phyloP scores from a whole-genome alignment of 2,888 invertebrate species.

The Epinotia ramella region DNA sequence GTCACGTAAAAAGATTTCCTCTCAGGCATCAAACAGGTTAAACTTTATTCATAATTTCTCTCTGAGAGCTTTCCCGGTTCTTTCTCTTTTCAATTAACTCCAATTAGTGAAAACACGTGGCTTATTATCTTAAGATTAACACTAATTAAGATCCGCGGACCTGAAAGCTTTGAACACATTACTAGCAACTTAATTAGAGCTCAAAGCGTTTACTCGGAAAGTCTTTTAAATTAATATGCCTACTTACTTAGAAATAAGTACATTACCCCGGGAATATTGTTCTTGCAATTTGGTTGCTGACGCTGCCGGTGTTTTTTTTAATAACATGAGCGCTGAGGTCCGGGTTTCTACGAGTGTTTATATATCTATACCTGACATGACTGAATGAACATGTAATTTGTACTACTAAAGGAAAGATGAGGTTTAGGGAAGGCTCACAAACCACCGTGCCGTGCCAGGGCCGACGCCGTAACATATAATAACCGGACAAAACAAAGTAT shows the following conservation, averaged over 20 bases:
- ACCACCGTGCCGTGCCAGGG: too few relatives aligned
- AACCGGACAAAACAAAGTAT: too few relatives aligned
- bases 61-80: conserved; percentile 47
- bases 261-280: not conserved
- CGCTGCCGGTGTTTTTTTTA: not conserved
- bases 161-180: conserved; percentile 79
- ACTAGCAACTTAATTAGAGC: conserved; percentile 69
- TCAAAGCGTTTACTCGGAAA: conserved; percentile 48
- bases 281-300: not conserved
- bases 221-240: not conserved
- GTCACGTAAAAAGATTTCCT: conserved; percentile 8
- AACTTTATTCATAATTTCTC: conserved; percentile 34
- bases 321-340: not conserved
- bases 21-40: conserved; percentile 21
- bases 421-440: too few relatives aligned
- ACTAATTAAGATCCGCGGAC: conserved; percentile 76
- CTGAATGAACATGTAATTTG: too few relatives aligned
- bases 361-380: too few relatives aligned
- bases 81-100: conserved; percentile 66
- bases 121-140: conserved; percentile 81
- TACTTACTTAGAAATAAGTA: not conserved
- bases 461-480: too few relatives aligned
- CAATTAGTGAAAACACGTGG: conserved; percentile 77
- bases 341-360: too few relatives aligned
- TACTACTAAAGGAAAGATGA: too few relatives aligned